These are phyloP conservation scores for Epinotia brunnichana DNA, from an alignment of 2,888 invertebrate genomes.

Conservation along the genomic window DNA sequence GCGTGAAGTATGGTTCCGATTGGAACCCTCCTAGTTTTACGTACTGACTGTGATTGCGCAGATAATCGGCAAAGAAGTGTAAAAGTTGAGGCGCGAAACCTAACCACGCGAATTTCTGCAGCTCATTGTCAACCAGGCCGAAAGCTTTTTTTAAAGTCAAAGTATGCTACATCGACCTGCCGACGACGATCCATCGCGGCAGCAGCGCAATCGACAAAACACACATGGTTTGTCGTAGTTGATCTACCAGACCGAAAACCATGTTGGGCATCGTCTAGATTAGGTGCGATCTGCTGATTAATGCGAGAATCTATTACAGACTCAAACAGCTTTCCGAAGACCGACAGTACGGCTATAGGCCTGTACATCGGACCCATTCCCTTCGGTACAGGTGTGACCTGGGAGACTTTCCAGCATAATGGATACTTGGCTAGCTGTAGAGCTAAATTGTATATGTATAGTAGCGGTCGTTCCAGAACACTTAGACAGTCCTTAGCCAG, in stretches of 20 bases:
- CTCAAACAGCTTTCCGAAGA: neutral
- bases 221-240: neutral
- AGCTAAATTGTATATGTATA: too few relatives aligned
- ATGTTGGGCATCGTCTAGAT: conserved; percentile 3
- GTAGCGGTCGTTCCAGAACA: too few relatives aligned
- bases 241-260: neutral
- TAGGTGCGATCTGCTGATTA: neutral
- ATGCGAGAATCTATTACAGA: neutral
- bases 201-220: neutral
- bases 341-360: too few relatives aligned
- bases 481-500: too few relatives aligned
- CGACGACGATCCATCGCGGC: neutral
- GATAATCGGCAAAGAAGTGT: too few relatives aligned
- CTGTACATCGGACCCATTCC: neutral
- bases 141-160: conserved; percentile 5
- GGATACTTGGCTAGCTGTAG: too few relatives aligned
- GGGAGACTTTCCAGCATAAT: neutral
- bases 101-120: too few relatives aligned
- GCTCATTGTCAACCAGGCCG: neutral
- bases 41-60: too few relatives aligned
- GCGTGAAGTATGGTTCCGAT: too few relatives aligned
- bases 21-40: too few relatives aligned
- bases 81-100: too few relatives aligned
- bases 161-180: neutral
- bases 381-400: neutral